A percentile compares a stretch with the other conserved stretches of the same genome.
Evolutionary conservation across 2,888 invertebrate genomes (phyloP).

Genomic region (Polylopha cassiicola): DNA sequence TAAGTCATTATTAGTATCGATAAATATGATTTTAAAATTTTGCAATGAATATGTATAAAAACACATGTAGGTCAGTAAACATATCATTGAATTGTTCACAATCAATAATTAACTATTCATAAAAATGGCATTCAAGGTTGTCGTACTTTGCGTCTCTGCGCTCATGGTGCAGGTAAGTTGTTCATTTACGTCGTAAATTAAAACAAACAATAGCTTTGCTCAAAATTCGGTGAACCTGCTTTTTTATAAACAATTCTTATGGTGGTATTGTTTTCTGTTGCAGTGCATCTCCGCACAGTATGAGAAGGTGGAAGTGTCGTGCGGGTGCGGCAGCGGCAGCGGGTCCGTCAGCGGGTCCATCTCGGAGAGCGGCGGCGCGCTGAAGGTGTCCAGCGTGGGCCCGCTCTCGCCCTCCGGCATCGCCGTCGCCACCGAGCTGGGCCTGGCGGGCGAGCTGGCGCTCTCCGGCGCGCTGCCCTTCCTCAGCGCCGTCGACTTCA

Average conservation of each 20-base stretch:
- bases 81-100: background rate
- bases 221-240: background rate
- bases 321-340: background rate
- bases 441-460: slow-evolving; percentile 3
- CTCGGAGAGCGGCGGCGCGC: slow-evolving; percentile 6
- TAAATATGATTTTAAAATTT: too few species aligned
- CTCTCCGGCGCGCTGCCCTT: slow-evolving; percentile 32
- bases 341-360: background rate
- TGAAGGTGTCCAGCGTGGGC: slow-evolving; percentile 7
- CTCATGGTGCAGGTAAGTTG: slow-evolving; percentile 8
- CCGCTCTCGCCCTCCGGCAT: slow-evolving; percentile 25
- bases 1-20: too few species aligned
- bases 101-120: background rate
- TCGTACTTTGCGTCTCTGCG: slow-evolving; percentile 20
- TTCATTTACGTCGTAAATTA: background rate
- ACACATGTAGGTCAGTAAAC: too few species aligned
- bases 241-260: background rate
- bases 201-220: background rate
- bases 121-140: slow-evolving; percentile 18
- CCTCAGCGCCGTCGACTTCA: slow-evolving; percentile 32
- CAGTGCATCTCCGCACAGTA: slow-evolving; percentile 11
- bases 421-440: slow-evolving; percentile 30
- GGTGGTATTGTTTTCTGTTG: background rate
- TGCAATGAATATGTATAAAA: too few species aligned
- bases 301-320: too few species aligned